Conservation (phyloP, 2,113 vertebrate genomes). For the Datnioides undecimradiatus region DNA sequence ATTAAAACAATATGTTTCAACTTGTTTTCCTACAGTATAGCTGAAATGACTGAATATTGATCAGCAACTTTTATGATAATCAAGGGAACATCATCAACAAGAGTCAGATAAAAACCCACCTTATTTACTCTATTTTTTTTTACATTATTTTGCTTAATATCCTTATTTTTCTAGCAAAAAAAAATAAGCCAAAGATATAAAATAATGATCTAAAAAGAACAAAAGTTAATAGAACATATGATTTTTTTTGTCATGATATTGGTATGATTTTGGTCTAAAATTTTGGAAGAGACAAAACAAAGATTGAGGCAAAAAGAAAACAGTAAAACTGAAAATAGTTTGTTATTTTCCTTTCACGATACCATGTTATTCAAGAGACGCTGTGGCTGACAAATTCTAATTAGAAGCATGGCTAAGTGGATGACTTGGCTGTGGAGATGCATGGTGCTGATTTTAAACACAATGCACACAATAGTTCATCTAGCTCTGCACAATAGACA, state of each 20-base stretch:
- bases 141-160: too few relatives aligned
- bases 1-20: too few relatives aligned
- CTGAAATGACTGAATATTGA: background rate
- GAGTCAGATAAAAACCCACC: background rate
- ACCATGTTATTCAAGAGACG: background rate
- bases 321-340: background rate
- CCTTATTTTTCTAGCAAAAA: too few relatives aligned
- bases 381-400: conserved; percentile 37
- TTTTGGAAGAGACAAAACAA: background rate
- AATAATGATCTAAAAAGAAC: too few relatives aligned
- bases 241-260: background rate
- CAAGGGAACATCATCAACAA: background rate
- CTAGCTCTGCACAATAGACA: conserved; percentile 3
- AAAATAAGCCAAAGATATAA: too few relatives aligned
- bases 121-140: too few relatives aligned
- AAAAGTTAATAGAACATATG: background rate
- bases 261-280: background rate
- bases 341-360: background rate
- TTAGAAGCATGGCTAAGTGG: conserved; percentile 36
- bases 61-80: background rate
- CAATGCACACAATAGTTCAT: conserved; percentile 12
- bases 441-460: conserved; percentile 38
- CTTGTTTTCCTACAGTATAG: background rate
- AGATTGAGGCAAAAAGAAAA: background rate
- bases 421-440: conserved; percentile 27